phyloP scores from a whole-genome alignment of 2,888 invertebrate species.

The Lycocerus yunnanus region DNA sequence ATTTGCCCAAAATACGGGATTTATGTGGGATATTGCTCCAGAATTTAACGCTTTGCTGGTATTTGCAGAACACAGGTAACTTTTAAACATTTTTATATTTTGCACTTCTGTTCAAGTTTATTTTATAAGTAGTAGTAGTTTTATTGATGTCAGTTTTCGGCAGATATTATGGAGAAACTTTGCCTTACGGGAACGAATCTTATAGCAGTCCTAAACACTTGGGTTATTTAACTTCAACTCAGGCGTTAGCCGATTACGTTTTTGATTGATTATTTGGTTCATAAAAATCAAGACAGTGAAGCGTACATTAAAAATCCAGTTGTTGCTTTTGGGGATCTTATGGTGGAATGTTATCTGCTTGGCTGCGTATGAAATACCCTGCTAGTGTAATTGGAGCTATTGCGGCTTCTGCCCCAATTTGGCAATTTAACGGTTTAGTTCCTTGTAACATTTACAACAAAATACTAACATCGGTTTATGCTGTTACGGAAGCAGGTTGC shows the following conservation, averaged over 20 bases:
- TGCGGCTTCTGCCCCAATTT: slow-evolving; percentile 90
- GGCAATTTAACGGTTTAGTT: slow-evolving; percentile 80
- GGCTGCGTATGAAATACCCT: slow-evolving; percentile 96
- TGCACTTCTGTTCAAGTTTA: no score
- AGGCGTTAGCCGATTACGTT: slow-evolving; percentile 94
- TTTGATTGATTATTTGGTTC: slow-evolving; percentile 68
- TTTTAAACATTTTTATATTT: not conserved
- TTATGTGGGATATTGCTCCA: slow-evolving; percentile 90
- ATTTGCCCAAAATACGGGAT: slow-evolving; percentile 91
- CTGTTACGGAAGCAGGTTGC: slow-evolving; percentile 64
- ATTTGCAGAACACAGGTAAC: slow-evolving; percentile 89
- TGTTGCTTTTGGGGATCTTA: slow-evolving; percentile 90
- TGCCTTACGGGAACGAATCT: slow-evolving; percentile 86
- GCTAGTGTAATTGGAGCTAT: slow-evolving; percentile 85
- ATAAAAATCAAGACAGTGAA: slow-evolving; percentile 16
- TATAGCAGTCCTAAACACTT: slow-evolving; percentile 67
- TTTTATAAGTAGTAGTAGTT: no score
- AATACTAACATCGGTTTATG: slow-evolving; percentile 78
- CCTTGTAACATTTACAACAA: slow-evolving; percentile 77
- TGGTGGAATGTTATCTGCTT: slow-evolving; percentile 96
- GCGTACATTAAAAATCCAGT: slow-evolving; percentile 68
- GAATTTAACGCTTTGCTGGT: slow-evolving; percentile 80
- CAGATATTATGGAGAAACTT: slow-evolving; percentile 86
- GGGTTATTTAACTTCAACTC: slow-evolving; percentile 85
- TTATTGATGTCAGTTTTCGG: no score